These are phyloP conservation scores for Siderastrea siderea DNA, from an alignment of 92 coral and sea anemone species.

Conservation along the genomic window DNA sequence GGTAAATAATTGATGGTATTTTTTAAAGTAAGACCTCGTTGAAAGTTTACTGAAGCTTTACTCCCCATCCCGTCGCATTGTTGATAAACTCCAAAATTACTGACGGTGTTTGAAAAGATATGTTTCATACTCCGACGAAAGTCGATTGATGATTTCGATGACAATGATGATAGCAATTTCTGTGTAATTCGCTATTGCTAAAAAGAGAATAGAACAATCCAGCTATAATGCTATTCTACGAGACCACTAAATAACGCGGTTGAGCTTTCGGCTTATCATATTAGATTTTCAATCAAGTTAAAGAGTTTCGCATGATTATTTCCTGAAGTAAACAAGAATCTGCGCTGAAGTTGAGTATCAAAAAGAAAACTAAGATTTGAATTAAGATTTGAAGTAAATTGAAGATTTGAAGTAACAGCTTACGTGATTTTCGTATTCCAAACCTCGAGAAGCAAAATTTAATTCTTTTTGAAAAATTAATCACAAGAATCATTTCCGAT, in stretches of 20 bases:
- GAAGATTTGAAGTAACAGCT: not conserved
- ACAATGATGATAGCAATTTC: too few relatives aligned
- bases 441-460: not conserved
- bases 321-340: not conserved
- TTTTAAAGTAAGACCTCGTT: not conserved
- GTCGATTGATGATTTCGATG: not conserved
- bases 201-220: too few relatives aligned
- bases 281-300: not conserved
- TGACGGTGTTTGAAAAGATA: not conserved
- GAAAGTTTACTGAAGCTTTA: not conserved
- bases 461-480: too few relatives aligned
- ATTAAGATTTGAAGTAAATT: too few relatives aligned
- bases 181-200: not conserved
- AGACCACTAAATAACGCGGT: not conserved
- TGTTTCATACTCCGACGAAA: not conserved
- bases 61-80: not conserved
- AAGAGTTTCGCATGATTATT: not conserved
- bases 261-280: not conserved
- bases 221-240: not conserved
- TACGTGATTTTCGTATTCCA: too few relatives aligned
- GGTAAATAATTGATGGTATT: constrained; percentile 10
- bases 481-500: not conserved
- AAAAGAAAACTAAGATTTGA: not conserved
- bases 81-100: not conserved
- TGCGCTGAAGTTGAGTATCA: not conserved